Conservation (phyloP, 1,140 invertebrate species). For the Nomia melanderi region DNA sequence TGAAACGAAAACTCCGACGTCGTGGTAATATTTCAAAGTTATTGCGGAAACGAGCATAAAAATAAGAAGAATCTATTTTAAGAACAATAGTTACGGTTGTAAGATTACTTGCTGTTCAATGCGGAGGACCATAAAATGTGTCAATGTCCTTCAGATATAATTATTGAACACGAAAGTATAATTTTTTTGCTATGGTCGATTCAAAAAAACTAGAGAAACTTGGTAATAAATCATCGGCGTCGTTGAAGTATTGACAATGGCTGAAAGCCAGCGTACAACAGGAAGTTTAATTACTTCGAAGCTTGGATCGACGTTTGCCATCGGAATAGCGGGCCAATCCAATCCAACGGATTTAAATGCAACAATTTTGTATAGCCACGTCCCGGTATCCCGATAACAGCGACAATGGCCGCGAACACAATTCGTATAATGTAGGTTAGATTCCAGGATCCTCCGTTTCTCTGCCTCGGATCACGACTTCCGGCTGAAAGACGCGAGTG, state of each 20-base stretch:
- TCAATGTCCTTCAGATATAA: no score
- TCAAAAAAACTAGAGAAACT: no score
- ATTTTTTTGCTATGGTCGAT: no score
- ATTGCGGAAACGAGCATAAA: no score
- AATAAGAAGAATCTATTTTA: no score
- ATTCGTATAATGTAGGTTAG: constrained; percentile 27
- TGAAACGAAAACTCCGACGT: no score
- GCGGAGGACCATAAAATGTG: no score
- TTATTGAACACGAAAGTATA: no score
- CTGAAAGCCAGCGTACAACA: background rate
- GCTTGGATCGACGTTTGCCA: background rate
- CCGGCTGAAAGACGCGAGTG: background rate
- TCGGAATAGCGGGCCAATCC: constrained; percentile 16
- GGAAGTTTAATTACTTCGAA: background rate
- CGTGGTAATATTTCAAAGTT: no score
- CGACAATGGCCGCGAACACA: constrained; percentile 27
- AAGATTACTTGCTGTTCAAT: no score
- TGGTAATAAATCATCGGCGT: background rate
- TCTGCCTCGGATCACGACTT: background rate
- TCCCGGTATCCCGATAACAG: constrained; percentile 1
- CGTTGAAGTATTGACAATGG: background rate
- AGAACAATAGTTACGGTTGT: no score
- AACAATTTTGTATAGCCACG: constrained; percentile 16
- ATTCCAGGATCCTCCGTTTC: constrained; percentile 11
- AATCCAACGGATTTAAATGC: constrained; percentile 58